Base-by-base conservation (phyloP, 2,113 vertebrate species). In the Nicator chloris region DNA sequence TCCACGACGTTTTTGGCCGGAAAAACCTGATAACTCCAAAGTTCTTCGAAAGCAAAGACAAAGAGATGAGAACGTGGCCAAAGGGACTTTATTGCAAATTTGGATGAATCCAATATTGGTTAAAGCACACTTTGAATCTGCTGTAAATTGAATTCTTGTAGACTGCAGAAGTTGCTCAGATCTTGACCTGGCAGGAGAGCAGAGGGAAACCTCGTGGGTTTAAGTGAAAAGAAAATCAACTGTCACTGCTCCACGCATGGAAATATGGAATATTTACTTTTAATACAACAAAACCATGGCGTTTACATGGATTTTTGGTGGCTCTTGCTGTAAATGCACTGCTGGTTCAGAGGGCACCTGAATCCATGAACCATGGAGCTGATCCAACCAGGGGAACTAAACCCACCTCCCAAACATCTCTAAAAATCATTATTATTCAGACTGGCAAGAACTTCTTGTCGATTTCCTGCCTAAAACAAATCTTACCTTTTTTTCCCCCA, bases 21-120 rank as follows among this genome's bases (percentile, higher is more conserved):
- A 22, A 87, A 79, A 84, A 65, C 28, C n/a, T 85, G 91, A 77
- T 92, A 93, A 92, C 70, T 92, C 73, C 6, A 40, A 89, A 80
- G 45, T 97, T 96, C 94, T 91, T 96, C 44, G 75, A 96, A 95
- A 97, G 95, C 96, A 91, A 91, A 93, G 89, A 95, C 86, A 87
- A 95, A 95, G 84, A 63, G 78, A 76, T 39, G 81, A 22, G 49
- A 42, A 15, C 0, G 1, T 16, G 91, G 73, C 84, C 89, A 89
- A 57, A 95, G 84, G 23, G 78, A 54, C 66, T 87, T 87, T 28
- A 28, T 10, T 92, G 50, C n/a, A 63, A 19, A 54, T 61, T 27
- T 31, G 45, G 39, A 49, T 35, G 21, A n/a, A 12, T 39, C 35
- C 27, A 35, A 0, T 20, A 20, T 27, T 53, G 44, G 49, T n/a